Base-by-base conservation (phyloP, 2,113 vertebrate species). In the Lampris megalopsis region DNA sequence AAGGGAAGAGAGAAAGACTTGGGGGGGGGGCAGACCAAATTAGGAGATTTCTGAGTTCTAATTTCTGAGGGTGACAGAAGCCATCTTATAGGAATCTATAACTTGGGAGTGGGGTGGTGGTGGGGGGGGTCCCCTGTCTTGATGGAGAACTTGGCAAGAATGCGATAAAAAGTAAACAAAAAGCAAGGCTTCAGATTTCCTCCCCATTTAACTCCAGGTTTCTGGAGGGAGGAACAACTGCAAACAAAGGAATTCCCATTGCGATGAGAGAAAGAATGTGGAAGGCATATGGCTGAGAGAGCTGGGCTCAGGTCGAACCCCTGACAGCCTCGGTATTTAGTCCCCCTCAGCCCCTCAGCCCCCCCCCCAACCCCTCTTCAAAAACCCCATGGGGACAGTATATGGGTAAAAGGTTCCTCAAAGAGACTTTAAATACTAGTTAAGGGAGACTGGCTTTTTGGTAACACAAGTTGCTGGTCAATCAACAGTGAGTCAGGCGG, bases 171-270 rank as follows among this genome's bases (percentile, higher is more conserved):
- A 87, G 72, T 77, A 80, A 88, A 86, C 68, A 62, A 52, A 24
- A 68, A 80, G 73, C 49, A 35, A 68, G 43, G 69, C 79, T 88
- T 85, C 86, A 87, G 63, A 87, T 93, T 91, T 88, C 86, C 67
- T 83, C 75, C 42, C 70, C 52, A 62, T 88, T 89, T 82, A 79
- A 86, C 81, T 89, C 57, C 63, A 75, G 64, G 70, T 86, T 88
- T 89, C 62, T 80, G n/a, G 24, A 66, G 59, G 72, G 79, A 81
- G 77, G 79, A 87, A 75, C 74, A 57, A 84, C 72, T 89, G 73
- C 79, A 83, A 89, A 88, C 91, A 89, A 91, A 92, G 83, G 86
- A 94, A 93, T 91, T 90, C 88, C 91, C 91, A 88, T 57, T 88
- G 88, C 79, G 62, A 86, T 68, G 66, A 82, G 63, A 71, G 83